phyloP scores from a whole-genome alignment of 1,140 invertebrate genomes.

The Cecropterus lyciades region DNA sequence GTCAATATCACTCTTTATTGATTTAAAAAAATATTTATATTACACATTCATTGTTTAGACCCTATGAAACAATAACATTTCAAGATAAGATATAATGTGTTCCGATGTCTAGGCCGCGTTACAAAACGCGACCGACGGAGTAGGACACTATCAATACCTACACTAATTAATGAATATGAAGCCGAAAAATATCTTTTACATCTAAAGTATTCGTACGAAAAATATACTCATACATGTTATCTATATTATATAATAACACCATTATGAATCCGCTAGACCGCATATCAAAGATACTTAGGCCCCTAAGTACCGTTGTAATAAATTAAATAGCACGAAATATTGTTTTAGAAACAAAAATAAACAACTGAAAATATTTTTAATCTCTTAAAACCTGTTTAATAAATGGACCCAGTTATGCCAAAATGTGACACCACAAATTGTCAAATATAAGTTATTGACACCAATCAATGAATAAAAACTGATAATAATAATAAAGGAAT shows the following conservation, averaged over 20 bases:
- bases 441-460: too few relatives aligned
- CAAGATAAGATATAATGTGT: slow-evolving; percentile 51
- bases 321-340: slow-evolving; percentile 58
- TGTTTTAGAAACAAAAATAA: slow-evolving; percentile 48
- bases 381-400: slow-evolving; percentile 35
- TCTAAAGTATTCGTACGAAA: slow-evolving; percentile 61
- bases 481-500: too few relatives aligned
- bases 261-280: slow-evolving; percentile 50
- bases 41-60: slow-evolving; percentile 77
- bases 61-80: slow-evolving; percentile 72
- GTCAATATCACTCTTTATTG: slow-evolving; percentile 82
- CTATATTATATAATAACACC: slow-evolving; percentile 39
- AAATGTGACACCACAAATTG: too few relatives aligned
- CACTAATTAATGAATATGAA: slow-evolving; percentile 64
- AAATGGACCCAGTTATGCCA: too few relatives aligned
- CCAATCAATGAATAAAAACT: too few relatives aligned
- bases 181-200: slow-evolving; percentile 64
- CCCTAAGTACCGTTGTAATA: slow-evolving; percentile 67
- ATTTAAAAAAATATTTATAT: slow-evolving; percentile 83
- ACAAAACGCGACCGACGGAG: slow-evolving; percentile 4
- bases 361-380: slow-evolving; percentile 51
- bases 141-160: slow-evolving; percentile 19
- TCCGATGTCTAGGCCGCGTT: slow-evolving; percentile 28
- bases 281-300: slow-evolving; percentile 58
- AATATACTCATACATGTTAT: slow-evolving; percentile 30